phyloP scores from a whole-genome alignment of 2,113 vertebrate species.

The Megalops atlanticus region DNA sequence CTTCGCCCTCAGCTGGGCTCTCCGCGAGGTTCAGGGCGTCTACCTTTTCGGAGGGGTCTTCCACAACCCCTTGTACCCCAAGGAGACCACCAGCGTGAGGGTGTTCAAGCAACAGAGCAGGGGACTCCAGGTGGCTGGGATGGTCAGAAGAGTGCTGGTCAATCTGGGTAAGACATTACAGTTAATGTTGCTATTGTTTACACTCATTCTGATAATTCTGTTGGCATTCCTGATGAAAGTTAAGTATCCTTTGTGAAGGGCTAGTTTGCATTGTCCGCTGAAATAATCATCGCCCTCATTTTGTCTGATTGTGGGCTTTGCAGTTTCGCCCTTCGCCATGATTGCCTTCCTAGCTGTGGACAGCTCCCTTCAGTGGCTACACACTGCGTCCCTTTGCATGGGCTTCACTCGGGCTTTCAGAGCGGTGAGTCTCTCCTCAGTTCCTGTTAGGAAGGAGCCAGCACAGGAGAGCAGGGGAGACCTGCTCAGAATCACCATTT shows the following conservation, averaged over 20 bases:
- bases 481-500: neutral
- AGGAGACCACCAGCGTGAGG: constrained; percentile 78
- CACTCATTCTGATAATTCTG: too few relatives aligned
- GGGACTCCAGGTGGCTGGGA: constrained; percentile 79
- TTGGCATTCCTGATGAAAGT: neutral
- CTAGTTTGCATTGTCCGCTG: neutral
- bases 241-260: neutral
- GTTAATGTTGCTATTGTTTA: neutral
- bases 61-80: constrained; percentile 91
- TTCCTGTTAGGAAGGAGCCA: neutral
- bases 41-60: constrained; percentile 87
- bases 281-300: neutral
- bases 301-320: constrained; percentile 45
- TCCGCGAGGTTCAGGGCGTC: constrained; percentile 87
- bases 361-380: constrained; percentile 76
- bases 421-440: constrained; percentile 76
- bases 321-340: constrained; percentile 93
- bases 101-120: constrained; percentile 81
- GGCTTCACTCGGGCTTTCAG: constrained; percentile 94
- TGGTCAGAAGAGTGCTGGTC: constrained; percentile 83
- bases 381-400: constrained; percentile 81
- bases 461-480: neutral
- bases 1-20: constrained; percentile 76
- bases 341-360: constrained; percentile 91
- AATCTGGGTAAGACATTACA: constrained; percentile 79